Conservation (phyloP, 1,140 invertebrate species). For the Calliphora vicina region DNA sequence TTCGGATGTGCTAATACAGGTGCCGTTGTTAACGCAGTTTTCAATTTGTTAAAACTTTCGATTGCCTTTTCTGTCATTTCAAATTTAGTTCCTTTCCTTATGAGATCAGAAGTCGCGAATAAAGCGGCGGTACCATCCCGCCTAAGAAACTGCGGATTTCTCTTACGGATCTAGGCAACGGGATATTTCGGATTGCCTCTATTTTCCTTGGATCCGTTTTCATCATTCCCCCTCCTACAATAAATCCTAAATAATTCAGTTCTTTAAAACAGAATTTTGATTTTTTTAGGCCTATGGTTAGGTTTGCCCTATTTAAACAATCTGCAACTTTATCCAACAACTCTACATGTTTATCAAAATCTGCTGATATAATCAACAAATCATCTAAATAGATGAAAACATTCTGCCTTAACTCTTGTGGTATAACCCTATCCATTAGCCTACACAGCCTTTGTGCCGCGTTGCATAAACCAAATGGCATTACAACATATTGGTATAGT, state of each 20-base stretch:
- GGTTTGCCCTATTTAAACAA: not conserved
- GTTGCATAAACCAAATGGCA: conserved; percentile 35
- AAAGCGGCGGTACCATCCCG: conserved; percentile 53
- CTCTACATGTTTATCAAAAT: conserved; percentile 52
- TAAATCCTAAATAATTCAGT: not conserved
- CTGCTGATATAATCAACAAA: conserved; percentile 42
- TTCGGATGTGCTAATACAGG: conserved; percentile 56
- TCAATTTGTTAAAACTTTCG: conserved; percentile 50
- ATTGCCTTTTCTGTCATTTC: conserved; percentile 48
- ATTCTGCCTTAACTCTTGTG: conserved; percentile 5
- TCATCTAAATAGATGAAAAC: conserved; percentile 41
- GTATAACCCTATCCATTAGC: conserved; percentile 24
- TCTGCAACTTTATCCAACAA: not conserved
- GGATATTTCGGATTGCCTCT: conserved; percentile 26
- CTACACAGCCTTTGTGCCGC: conserved; percentile 26
- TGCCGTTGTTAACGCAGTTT: conserved; percentile 46
- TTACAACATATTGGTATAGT: conserved; percentile 46
- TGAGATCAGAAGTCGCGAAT: conserved; percentile 49
- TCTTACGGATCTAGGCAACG: conserved; percentile 43
- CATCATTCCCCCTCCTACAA: conserved; percentile 46
- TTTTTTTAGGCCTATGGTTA: not conserved
- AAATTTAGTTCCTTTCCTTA: conserved; percentile 11
- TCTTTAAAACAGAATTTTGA: not conserved
- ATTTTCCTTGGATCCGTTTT: conserved; percentile 34
- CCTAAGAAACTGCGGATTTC: conserved; percentile 62